Conservation (phyloP, 53 echinoderm and acorn worm genomes). For the Holothuria scabra region DNA sequence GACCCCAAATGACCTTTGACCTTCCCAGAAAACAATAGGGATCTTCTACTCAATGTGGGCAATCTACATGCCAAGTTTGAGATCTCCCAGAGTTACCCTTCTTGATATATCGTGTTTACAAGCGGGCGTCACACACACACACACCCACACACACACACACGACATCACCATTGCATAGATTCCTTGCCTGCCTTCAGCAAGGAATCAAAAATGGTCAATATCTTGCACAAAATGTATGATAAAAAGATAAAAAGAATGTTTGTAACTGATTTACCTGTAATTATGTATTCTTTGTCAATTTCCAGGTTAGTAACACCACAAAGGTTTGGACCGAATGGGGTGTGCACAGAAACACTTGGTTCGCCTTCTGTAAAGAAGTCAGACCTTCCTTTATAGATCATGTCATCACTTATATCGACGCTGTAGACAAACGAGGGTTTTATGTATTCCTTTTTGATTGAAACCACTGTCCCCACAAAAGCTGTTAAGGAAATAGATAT, state of each 20-base stretch:
- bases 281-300: background rate
- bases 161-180: no score
- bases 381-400: constrained; percentile 2
- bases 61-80: no score
- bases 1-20: no score
- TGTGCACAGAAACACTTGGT: background rate
- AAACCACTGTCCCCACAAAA: background rate
- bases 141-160: no score
- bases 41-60: no score
- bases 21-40: no score
- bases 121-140: no score
- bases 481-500: background rate
- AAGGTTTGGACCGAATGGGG: background rate
- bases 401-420: background rate
- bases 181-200: no score
- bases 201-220: background rate
- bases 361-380: background rate
- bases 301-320: background rate
- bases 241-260: background rate
- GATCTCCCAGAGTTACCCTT: no score
- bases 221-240: background rate
- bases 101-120: no score
- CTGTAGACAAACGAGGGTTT: background rate
- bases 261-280: background rate
- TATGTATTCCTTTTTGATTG: background rate